Conservation (phyloP, 2,888 invertebrate species). For the Drosophila greeni region DNA sequence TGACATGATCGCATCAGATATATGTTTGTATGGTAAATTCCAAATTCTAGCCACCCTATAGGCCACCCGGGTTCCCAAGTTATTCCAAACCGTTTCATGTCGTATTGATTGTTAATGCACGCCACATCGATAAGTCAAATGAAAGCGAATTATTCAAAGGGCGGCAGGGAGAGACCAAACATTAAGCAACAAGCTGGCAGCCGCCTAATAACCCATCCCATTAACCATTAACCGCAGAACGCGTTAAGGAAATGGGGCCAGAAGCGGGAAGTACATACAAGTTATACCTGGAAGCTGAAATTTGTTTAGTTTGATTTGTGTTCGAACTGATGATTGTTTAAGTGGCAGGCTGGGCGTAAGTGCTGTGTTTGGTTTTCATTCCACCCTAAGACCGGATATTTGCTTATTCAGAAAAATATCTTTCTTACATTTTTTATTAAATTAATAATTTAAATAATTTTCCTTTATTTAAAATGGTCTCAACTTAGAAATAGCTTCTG, state of each 20-base stretch:
- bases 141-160: conserved; percentile 7
- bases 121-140: conserved; percentile 52
- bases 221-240: conserved; percentile 12
- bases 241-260: background rate
- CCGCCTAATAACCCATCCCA: conserved; percentile 21
- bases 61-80: background rate
- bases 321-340: conserved; percentile 20
- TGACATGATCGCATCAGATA: conserved; percentile 25
- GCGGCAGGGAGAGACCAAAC: conserved; percentile 17
- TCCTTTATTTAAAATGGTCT: too few species aligned
- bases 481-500: background rate
- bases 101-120: conserved; percentile 68
- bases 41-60: background rate
- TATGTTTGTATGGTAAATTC: conserved; percentile 3
- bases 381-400: background rate
- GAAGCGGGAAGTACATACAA: background rate
- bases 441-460: too few species aligned
- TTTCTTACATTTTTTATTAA: too few species aligned
- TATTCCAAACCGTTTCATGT: conserved; percentile 29
- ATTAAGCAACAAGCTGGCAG: conserved; percentile 36
- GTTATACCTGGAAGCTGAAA: conserved; percentile 6
- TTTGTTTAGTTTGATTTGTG: conserved; percentile 36
- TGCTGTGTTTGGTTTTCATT: conserved; percentile 3
- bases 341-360: conserved; percentile 12
- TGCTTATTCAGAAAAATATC: background rate